Evolutionary conservation across 1,140 invertebrate species (phyloP).

Genomic region (Drusus annulatus): DNA sequence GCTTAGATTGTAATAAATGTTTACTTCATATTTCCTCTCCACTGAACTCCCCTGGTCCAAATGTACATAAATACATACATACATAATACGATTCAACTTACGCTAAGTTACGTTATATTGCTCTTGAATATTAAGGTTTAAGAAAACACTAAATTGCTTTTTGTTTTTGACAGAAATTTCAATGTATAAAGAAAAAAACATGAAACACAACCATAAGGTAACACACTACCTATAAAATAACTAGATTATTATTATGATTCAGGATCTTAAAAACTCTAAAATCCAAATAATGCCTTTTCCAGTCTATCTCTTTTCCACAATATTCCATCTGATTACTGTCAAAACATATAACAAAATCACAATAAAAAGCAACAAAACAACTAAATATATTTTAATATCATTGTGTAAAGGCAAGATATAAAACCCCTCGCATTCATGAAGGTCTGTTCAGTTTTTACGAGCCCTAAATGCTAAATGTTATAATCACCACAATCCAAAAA

Average conservation of each 20-base stretch:
- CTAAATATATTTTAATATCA: constrained; percentile 57
- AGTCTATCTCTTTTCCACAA: constrained; percentile 45
- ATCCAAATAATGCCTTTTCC: constrained; percentile 42
- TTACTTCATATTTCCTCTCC: neutral
- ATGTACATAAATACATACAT: too few relatives aligned
- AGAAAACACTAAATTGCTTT: constrained; percentile 33
- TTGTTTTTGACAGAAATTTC: constrained; percentile 22
- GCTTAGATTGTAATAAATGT: neutral
- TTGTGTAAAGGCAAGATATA: constrained; percentile 60
- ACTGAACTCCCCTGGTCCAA: too few relatives aligned
- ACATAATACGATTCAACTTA: neutral
- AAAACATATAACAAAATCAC: constrained; percentile 52
- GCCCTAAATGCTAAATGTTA: too few relatives aligned
- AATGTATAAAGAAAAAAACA: constrained; percentile 24
- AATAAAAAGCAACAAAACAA: constrained; percentile 39
- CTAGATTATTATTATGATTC: constrained; percentile 30
- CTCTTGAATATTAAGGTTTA: constrained; percentile 30
- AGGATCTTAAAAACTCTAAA: constrained; percentile 11
- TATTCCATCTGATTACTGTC: constrained; percentile 27
- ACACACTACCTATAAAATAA: constrained; percentile 41
- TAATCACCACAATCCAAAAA: too few relatives aligned
- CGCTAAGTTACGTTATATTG: constrained; percentile 15
- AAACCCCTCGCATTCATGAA: constrained; percentile 29
- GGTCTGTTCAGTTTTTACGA: too few relatives aligned
- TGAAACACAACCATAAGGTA: constrained; percentile 51